Evolutionary conservation across 2,888 invertebrate genomes (phyloP), one percentile per base, ranked within the genome.

Genomic region (Margaritifera margaritifera): DNA sequence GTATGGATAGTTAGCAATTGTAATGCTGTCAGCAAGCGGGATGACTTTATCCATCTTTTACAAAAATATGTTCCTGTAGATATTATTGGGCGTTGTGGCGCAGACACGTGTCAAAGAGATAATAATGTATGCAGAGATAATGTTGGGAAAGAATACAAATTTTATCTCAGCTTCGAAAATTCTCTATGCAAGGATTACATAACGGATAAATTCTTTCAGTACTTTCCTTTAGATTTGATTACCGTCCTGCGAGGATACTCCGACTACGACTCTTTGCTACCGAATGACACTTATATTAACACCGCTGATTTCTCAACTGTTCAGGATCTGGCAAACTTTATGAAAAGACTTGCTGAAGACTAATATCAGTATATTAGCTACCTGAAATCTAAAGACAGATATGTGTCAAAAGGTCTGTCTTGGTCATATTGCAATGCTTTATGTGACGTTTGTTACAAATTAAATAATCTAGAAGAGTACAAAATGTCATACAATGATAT

Each of bases 201-300:
- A 0, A 86, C 76, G 0, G 88, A 88, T 62, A 87, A 87, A 60
- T 75, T 86, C 20, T 84, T 81, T 66, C 71, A 74, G 8, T 70
- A 77, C 11, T 75, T 85, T n/a, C 71, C 71, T 8, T 68, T 75
- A 24, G 71, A 84, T 55, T 77, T 86, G 18, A 76, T 87, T 19
- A 86, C 86, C 0, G 74, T 89, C 6, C 86, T 87, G 4, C 82
- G 83, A 59, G 88, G 88, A 0, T 74, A 81, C 18, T 82, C 80
- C 0, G 78, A 88, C 68, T 88, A 89, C 66, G 72, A 74, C 2
- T 22, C 50, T 20, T 69, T 83, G 6, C 78, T 84, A 3, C 89
- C 89, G 0, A 74, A 77, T 24, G 76, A 76, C 22, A 85, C 88
- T 6, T 87, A 80, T 74, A 88, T 90, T 61, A 80, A 88, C 70